Evolutionary conservation across 2,113 vertebrate genomes (phyloP), one percentile per base, ranked within the genome.

Genomic region (Chelonoidis abingdonii): DNA sequence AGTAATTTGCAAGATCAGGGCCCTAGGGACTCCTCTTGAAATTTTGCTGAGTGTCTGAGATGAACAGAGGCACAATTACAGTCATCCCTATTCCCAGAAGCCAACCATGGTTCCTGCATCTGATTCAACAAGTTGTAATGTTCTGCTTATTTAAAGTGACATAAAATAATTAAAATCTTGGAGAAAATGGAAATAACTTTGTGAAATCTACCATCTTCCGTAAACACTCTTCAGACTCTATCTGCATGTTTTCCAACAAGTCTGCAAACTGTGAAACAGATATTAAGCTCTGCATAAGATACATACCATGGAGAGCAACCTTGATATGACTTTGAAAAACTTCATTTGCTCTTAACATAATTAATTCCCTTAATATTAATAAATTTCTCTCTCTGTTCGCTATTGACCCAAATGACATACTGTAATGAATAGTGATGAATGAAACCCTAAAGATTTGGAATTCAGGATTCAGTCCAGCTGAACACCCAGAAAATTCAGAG

Each of bases 331-430:
- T 24, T 31, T 29, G 59, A 86, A 44, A 69, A 44, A 22, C 17
- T 27, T 86, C n/a, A 93, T 86, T 87, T 91, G 49, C 53, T 62
- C 19, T 94, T 92, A 95, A 93, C 85, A 21, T 35, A 53, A 80
- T 80, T 35, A 80, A 52, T 53, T 80, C 50, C 44, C 75, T 80
- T 53, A 80, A 81, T 78, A 88, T 80, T 52, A 24, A 1, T 81
- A 24, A 16, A 13, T 82, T 78, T 81, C 82, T 87, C 38, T 0
- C 4, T 9, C 19, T 72, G 81, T 62, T 94, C 79, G 10, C 35
- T 54, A 52, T 47, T 49, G 88, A 87, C 88, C 75, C 1, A n/a
- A 88, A 47, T 44, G 25, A 59, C 59, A 80, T 1, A 5, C 8
- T 38, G 0, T 1, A 10, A 19, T 44, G 50, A 17, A n/a, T n/a